Conservation (phyloP, 1,140 invertebrate species). For the Augochlora pura region DNA sequence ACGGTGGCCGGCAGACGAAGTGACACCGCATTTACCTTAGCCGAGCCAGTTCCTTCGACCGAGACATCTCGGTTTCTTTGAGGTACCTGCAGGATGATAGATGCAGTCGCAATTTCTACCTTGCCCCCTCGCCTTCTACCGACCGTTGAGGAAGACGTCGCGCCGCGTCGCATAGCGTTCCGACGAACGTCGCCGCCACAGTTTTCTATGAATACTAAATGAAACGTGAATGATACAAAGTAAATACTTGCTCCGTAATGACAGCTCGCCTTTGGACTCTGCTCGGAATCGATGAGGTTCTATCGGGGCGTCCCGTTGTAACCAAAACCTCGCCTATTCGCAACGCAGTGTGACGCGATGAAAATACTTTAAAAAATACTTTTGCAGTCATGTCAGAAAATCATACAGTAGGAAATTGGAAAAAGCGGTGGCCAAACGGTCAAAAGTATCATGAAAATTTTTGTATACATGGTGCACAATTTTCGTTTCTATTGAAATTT, state of each 20-base stretch:
- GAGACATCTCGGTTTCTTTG: slow-evolving; percentile 63
- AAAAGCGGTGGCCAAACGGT: too few relatives aligned
- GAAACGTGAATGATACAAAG: slow-evolving; percentile 47
- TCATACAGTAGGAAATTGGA: too few relatives aligned
- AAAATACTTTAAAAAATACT: too few relatives aligned
- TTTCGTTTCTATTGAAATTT: too few relatives aligned
- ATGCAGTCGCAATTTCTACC: slow-evolving; percentile 64
- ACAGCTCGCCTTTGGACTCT: not conserved
- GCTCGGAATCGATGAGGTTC: too few relatives aligned
- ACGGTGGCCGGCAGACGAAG: slow-evolving; percentile 50
- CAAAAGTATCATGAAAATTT: too few relatives aligned
- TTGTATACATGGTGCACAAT: too few relatives aligned
- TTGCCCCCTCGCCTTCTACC: slow-evolving; percentile 29
- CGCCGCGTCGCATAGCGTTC: slow-evolving; percentile 17
- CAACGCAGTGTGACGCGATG: too few relatives aligned
- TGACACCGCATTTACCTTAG: slow-evolving; percentile 66
- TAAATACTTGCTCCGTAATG: slow-evolving; percentile 36
- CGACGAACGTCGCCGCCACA: slow-evolving; percentile 17
- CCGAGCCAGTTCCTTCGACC: slow-evolving; percentile 38
- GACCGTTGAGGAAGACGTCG: slow-evolving; percentile 18
- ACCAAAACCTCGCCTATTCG: not conserved
- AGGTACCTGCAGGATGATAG: slow-evolving; percentile 52
- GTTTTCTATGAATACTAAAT: slow-evolving; percentile 54
- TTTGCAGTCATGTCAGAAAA: too few relatives aligned
- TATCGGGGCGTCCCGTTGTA: too few relatives aligned